Base-by-base conservation (phyloP, 2,797 vertebrate species). In the Mallotus villosus region DNA sequence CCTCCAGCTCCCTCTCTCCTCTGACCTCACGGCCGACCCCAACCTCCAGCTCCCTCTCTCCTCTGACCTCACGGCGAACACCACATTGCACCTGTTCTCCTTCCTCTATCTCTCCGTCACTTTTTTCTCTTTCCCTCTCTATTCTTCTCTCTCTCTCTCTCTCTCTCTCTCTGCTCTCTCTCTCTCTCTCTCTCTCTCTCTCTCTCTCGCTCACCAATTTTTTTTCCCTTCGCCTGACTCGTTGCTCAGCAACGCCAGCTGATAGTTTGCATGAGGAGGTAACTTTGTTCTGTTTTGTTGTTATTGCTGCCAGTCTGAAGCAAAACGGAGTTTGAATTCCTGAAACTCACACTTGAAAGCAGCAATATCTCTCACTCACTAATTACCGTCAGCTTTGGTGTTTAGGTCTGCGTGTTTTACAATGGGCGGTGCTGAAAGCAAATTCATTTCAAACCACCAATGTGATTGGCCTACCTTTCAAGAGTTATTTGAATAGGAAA, bases 241-340 rank as follows among this genome's bases (percentile, higher is more conserved):
- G 74, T 78, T 75, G 73, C 73, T 69, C 67, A 67, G 76, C 76
- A 78, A 78, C 76, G 75, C 63, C 71, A 63, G 19, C 27, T 4
- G 16, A 71, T 68, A 59, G 14, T 29, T 72, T 62, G 65, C 49
- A 63, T 74, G 63, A 60, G 34, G 63, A 41, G 1, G 9, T 8
- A 46, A 46, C 41, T 14, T 46, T 46, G 41, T 14, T 41, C 11
- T 41, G 8, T 41, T 12, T 46, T 46, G 41, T 46, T 46, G 41
- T 46, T 46, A 46, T 46, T 46, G 11, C 41, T 46, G 41, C 41
- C 2, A 14, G 41, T 34, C 32, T 34, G 32, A 34, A 8, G 41
- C 11, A 14, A 46, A 46, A 46, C 9, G 2, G 41, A n/a, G n/a
- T n/a, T n/a, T 8, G 2, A 46, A 14, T 46, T 46, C 12, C 14